Base-by-base conservation (phyloP, 2,888 invertebrate species). In the Sicus ferrugineus region DNA sequence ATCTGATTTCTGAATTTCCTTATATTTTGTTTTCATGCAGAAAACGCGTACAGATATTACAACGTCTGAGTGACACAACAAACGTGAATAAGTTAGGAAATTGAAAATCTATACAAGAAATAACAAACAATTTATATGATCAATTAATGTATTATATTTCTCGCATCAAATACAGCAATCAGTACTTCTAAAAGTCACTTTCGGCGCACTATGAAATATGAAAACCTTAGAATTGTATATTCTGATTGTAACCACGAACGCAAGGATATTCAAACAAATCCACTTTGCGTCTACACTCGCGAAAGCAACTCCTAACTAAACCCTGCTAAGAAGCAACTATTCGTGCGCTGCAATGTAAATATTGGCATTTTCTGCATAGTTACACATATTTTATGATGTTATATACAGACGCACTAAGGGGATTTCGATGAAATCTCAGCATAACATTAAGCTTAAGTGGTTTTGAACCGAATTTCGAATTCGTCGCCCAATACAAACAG, bases 1-100 rank as follows among this genome's bases (percentile, higher is more conserved):
- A 61, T 42, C 61, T 38, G 21, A 61, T 42, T 42, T 31, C 42
- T 42, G 42, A 42, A 38, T 38, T 21, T 61, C 19, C 23, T 61
- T 42, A 14, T 56, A 26, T 56, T 56, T 56, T 56, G 11, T 30
- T 28, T 31, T 28, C 54, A 28, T 30, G n/a, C 7, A 3, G n/a
- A 31, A 56, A n/a, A 16, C 28, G 19, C 2, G 26, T n/a, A n/a
- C n/a, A n/a, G n/a, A n/a, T n/a, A n/a, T n/a, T n/a, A n/a, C n/a
- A n/a, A n/a, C 3, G 56, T 30, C 2, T 30, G 56, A 56, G 56
- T 56, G 56, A 56, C 56, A 30, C 30, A n/a, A 11, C 46, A 46
- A 46, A 46, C 46, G n/a, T n/a, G n/a, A 46, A 3, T 46, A 9
- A 46, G 19, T 3, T 46, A 19, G 46, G 46, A 38, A 14, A 7